Evolutionary conservation across 2,797 vertebrate genomes (phyloP).

Genomic region (Lithobates pipiens): DNA sequence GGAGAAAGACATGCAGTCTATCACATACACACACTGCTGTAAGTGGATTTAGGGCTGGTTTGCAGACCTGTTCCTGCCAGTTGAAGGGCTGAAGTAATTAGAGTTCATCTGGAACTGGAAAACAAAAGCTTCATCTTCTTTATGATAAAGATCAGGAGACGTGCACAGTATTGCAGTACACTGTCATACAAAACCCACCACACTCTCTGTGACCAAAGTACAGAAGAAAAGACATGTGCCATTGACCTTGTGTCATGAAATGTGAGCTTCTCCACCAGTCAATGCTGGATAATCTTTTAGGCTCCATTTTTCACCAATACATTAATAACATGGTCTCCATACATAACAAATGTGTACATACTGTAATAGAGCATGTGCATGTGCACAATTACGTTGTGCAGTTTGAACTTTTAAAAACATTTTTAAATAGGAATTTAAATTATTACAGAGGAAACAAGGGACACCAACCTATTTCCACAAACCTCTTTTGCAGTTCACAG

Average conservation of each 20-base stretch:
- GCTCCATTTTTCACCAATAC: too few relatives aligned
- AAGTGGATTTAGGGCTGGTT: slow-evolving; percentile 37
- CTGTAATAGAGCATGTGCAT: neutral
- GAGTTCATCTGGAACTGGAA: slow-evolving; percentile 33
- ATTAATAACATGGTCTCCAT: neutral
- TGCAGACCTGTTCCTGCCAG: slow-evolving; percentile 39
- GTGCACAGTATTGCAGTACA: slow-evolving; percentile 15
- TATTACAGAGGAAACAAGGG: too few relatives aligned
- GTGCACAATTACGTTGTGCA: neutral
- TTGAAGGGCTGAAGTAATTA: slow-evolving; percentile 44
- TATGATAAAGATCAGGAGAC: slow-evolving; percentile 53
- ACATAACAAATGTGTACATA: neutral
- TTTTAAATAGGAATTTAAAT: too few relatives aligned
- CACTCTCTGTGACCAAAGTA: neutral
- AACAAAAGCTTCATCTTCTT: slow-evolving; percentile 21
- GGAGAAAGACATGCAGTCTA: slow-evolving; percentile 5
- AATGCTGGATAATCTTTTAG: neutral
- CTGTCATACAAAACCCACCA: slow-evolving; percentile 10
- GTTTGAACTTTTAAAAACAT: too few relatives aligned
- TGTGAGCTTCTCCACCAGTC: neutral
- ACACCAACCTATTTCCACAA: too few relatives aligned
- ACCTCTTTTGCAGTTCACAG: too few relatives aligned
- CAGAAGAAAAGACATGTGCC: neutral
- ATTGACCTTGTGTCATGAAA: neutral
- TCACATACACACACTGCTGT: slow-evolving; percentile 32